Evolutionary conservation across 2,797 vertebrate genomes (phyloP), one percentile per base, ranked within the genome.

Genomic region (Tauraco hartlaubi): DNA sequence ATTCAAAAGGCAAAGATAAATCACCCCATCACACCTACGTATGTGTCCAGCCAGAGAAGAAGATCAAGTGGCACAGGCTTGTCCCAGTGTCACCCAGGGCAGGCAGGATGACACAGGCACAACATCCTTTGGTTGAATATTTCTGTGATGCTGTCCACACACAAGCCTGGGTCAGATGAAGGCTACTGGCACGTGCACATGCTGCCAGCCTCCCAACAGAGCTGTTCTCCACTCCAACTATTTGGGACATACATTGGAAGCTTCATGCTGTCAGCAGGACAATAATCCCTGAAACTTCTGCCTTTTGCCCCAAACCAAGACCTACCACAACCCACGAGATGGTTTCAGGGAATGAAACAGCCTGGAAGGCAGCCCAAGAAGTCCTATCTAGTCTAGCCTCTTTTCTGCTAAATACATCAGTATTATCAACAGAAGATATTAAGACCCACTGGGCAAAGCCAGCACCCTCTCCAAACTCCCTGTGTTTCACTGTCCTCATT

Each of bases 1-100:
- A 58, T 37, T 46, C 66, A 56, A 78, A 83, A 75, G 58, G 54
- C 68, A 88, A 77, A 74, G 62, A 81, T 5, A 77, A 83, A 92
- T 74, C 22, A 56, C 5, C 9, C 23, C 31, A 39, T 52, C 14
- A 59, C 2, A 2, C 22, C 44, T 33, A 51, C 8, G 31, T 78
- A 31, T 0, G 4, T 55, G 26, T 13, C 18, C 39, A 80, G 37
- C 11, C 61, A 63, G 48, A 73, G n/a, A 1, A 37, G 82, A 72
- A 82, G 69, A 88, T 17, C 6, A 54, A 80, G 54, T 6, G n/a
- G 56, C 67, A 87, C 26, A 66, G 43, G 41, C 72, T 85, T 39
- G 25, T 67, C 39, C 67, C 72, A 59, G 29, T 3, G 20, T 80
- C 56, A 43, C 54, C 13, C 61, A 71, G 63, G 31, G 49, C 3